Conservation (phyloP, 2,888 invertebrate genomes). For the Notocelia uddmanniana region DNA sequence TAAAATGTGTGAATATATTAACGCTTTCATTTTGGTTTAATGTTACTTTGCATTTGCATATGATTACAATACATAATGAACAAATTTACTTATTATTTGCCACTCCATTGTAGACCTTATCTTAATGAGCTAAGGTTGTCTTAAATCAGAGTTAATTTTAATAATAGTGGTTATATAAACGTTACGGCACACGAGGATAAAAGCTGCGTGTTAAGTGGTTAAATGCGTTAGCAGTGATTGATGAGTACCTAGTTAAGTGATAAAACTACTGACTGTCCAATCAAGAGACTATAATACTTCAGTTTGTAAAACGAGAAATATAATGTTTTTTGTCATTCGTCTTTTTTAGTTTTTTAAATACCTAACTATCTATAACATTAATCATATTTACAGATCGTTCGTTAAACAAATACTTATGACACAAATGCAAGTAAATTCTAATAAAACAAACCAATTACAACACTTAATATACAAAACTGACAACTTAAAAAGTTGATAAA, state of each 20-base stretch:
- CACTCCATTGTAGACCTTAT: not conserved
- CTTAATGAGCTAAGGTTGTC: not conserved
- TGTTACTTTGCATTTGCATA: constrained; percentile 11
- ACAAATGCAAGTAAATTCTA: too few species aligned
- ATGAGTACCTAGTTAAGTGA: constrained; percentile 15
- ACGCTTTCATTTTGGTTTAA: constrained; percentile 17
- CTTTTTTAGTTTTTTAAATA: too few species aligned
- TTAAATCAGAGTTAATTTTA: constrained; percentile 7
- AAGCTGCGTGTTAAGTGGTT: constrained; percentile 5
- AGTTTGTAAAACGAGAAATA: constrained; percentile 41
- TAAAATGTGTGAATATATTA: constrained; percentile 9
- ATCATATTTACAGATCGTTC: not conserved
- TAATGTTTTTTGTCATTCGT: constrained; percentile 5
- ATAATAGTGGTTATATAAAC: constrained; percentile 18
- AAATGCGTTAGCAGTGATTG: constrained; percentile 18
- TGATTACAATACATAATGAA: constrained; percentile 20
- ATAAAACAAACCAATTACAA: too few species aligned
- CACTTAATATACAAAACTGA: too few species aligned
- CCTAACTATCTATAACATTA: too few species aligned
- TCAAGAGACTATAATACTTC: too few species aligned
- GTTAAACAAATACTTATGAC: too few species aligned
- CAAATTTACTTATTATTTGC: not conserved
- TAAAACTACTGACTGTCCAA: constrained; percentile 46
- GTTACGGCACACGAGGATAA: constrained; percentile 8
- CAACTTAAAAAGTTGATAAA: too few species aligned